phyloP scores from a whole-genome alignment of 35 echinoderm and acorn worm genomes.

The Ophiothrix spiculata region DNA sequence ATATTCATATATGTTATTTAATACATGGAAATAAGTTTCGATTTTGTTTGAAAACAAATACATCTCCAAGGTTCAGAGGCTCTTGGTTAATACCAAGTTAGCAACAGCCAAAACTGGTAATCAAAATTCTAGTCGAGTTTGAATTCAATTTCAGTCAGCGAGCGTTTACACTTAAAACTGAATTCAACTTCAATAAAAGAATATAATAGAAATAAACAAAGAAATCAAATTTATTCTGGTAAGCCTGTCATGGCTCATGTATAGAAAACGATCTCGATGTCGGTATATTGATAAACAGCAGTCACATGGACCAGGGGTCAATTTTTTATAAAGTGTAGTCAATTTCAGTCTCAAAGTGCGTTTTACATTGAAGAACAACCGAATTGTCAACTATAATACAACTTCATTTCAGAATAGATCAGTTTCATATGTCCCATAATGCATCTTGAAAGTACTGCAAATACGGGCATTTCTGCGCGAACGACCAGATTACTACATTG shows the following conservation, averaged over 20 bases:
- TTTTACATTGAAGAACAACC: neutral
- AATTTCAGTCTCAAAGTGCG: neutral
- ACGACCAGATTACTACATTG: no score
- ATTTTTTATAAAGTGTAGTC: neutral
- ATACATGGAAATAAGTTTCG: neutral
- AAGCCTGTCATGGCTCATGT: neutral
- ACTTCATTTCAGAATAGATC: neutral
- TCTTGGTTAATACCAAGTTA: neutral
- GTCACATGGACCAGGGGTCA: neutral
- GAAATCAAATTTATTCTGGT: no score
- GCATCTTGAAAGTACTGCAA: no score
- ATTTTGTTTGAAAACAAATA: neutral
- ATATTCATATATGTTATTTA: neutral
- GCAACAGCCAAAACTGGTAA: neutral
- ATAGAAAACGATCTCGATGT: neutral
- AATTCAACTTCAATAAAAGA: no score
- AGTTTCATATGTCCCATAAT: no score
- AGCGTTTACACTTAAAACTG: no score
- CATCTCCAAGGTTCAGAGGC: neutral
- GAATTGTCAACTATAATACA: neutral
- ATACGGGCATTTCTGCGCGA: no score
- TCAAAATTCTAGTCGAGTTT: no score
- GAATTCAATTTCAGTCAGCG: no score
- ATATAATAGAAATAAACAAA: no score
- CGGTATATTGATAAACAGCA: neutral